Conservation (phyloP, 2,797 vertebrate species). For the Thalassophryne amazonica region DNA sequence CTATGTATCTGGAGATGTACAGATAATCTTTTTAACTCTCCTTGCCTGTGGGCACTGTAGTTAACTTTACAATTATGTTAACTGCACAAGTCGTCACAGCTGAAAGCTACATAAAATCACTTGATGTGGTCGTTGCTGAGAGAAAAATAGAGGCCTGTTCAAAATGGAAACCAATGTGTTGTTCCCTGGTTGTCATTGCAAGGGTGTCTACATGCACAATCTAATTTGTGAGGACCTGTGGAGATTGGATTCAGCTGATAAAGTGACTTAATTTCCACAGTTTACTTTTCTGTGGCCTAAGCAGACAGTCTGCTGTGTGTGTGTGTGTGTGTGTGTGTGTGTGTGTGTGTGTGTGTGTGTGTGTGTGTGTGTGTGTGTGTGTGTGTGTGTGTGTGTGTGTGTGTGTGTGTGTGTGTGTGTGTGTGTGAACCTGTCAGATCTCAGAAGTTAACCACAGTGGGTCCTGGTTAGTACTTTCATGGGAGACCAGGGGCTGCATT, state of each 20-base stretch:
- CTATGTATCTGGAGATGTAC: slow-evolving; percentile 51
- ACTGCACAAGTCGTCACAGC: slow-evolving; percentile 50
- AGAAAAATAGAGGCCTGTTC: slow-evolving; percentile 25
- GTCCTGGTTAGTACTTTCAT: too few species aligned
- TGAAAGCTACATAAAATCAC: slow-evolving; percentile 52
- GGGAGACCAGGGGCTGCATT: too few species aligned
- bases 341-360: too few species aligned
- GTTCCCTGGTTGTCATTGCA: too few species aligned
- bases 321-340: too few species aligned
- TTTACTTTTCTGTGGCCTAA: slow-evolving; percentile 61
- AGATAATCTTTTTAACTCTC: slow-evolving; percentile 67
- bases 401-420: too few species aligned
- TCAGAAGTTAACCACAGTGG: too few species aligned
- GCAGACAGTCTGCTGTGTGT: too few species aligned
- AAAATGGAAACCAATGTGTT: slow-evolving; percentile 31
- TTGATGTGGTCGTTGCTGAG: slow-evolving; percentile 58
- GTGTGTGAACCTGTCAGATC: too few species aligned
- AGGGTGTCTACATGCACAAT: slow-evolving; percentile 54
- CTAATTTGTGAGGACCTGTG: slow-evolving; percentile 58
- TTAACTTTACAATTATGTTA: slow-evolving; percentile 73
- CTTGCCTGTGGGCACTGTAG: slow-evolving; percentile 50
- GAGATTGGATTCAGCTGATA: slow-evolving; percentile 73
- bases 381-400: too few species aligned
- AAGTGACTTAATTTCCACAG: slow-evolving; percentile 75
- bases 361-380: too few species aligned